phyloP scores from a whole-genome alignment of 1,140 invertebrate genomes.

The Lucilia cuprina region DNA sequence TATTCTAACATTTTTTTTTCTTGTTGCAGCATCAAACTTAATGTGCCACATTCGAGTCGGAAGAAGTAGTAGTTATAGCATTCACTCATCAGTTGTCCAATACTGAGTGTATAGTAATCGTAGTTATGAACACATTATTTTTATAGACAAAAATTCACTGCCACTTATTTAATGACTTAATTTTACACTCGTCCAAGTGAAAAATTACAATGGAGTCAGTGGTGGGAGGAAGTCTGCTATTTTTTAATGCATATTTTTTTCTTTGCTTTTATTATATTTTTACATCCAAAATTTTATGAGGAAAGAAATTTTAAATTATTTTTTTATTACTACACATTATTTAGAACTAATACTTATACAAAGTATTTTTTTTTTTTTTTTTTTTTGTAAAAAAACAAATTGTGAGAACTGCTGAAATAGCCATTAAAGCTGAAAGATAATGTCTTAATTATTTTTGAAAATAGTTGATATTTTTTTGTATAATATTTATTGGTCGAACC shows the following conservation, averaged over 20 bases:
- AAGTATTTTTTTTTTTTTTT: no score
- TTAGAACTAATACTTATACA: no score
- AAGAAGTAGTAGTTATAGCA: neutral
- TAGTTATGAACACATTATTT: constrained; percentile 20
- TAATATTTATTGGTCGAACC: no score
- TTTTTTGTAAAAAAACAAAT: no score
- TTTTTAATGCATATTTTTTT: neutral
- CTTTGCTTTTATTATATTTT: neutral
- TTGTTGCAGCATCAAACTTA: neutral
- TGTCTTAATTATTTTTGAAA: no score
- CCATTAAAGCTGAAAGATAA: no score
- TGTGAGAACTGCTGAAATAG: no score
- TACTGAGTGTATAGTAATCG: neutral
- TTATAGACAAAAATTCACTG: constrained; percentile 22
- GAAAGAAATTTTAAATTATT: no score
- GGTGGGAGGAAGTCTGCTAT: neutral
- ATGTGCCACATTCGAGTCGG: neutral
- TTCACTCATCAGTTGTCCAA: neutral
- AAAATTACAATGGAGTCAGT: constrained; percentile 3
- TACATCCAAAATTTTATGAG: neutral
- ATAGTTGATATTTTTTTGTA: no score
- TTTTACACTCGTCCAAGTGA: constrained; percentile 29
- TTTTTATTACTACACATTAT: no score
- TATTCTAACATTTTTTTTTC: neutral
- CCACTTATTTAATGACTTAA: constrained; percentile 25